These are phyloP conservation scores for Rhinatrema bivittatum DNA, from an alignment of 2,797 vertebrate genomes.

Conservation along the genomic window DNA sequence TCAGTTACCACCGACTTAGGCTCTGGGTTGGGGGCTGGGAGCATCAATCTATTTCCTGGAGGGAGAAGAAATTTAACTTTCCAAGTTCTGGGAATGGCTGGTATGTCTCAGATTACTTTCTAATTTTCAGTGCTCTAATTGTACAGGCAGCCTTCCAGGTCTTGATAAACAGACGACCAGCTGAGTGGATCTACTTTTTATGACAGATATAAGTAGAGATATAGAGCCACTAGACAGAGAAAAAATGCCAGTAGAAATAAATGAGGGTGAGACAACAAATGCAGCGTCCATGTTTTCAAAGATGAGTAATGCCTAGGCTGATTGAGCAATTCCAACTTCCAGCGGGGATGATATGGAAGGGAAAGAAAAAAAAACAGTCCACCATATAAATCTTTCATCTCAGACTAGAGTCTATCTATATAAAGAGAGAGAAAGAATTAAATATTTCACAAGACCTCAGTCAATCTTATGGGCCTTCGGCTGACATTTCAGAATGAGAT, in stretches of 20 bases:
- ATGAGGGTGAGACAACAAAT: slow-evolving; percentile 21
- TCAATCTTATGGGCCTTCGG: slow-evolving; percentile 30
- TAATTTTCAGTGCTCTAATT: no score
- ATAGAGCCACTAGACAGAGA: slow-evolving; percentile 12
- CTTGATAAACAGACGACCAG: no score
- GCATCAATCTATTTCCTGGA: no score
- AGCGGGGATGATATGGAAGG: background rate
- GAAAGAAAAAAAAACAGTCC: background rate
- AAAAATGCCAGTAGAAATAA: slow-evolving; percentile 16
- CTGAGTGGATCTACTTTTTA: no score
- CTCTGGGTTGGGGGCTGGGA: no score
- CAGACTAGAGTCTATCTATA: slow-evolving; percentile 23
- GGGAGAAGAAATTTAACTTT: no score
- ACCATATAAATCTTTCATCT: slow-evolving; percentile 28
- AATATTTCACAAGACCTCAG: slow-evolving; percentile 36
- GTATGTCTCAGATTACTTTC: no score
- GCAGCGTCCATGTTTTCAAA: background rate
- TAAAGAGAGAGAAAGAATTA: slow-evolving; percentile 33
- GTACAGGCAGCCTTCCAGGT: no score
- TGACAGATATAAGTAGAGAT: background rate
- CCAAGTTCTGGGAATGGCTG: no score
- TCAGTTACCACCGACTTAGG: no score
- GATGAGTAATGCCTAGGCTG: slow-evolving; percentile 15
- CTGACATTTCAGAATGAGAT: slow-evolving; percentile 31
- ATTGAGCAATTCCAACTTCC: slow-evolving; percentile 15